Conservation (phyloP, 2,797 vertebrate genomes). For the Gila robusta region DNA sequence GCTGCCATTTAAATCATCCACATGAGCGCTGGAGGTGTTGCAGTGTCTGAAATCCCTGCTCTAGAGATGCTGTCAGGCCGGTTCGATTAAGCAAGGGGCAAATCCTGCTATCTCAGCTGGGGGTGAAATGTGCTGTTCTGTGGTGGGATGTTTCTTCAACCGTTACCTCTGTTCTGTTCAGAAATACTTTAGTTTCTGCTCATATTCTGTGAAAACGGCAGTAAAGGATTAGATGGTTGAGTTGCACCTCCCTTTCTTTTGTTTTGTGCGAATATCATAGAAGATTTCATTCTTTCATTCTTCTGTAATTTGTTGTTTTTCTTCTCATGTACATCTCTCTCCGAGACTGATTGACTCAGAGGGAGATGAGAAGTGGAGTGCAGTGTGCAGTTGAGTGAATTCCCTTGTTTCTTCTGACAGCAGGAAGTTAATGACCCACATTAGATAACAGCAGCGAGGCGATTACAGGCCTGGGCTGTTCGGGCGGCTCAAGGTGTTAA, state of each 20-base stretch:
- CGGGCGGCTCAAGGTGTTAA: conserved; percentile 40
- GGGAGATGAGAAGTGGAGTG: conserved; percentile 8
- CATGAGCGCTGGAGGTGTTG: background rate
- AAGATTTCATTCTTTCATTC: background rate
- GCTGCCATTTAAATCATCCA: conserved; percentile 30
- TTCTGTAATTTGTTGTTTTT: background rate
- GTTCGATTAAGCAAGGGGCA: conserved; percentile 16
- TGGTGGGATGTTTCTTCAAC: background rate
- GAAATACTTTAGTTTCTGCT: conserved; percentile 10
- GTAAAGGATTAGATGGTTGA: background rate
- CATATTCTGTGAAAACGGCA: background rate
- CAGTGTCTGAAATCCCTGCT: background rate
- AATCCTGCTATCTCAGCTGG: conserved; percentile 1
- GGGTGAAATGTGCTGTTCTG: conserved; percentile 11
- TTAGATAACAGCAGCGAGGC: conserved; percentile 45
- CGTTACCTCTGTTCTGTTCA: background rate
- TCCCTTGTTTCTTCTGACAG: conserved; percentile 49
- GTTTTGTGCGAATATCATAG: background rate
- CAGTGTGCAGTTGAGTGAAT: conserved; percentile 34
- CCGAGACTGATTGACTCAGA: conserved; percentile 21
- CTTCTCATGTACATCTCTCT: conserved; percentile 21
- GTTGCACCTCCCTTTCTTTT: background rate
- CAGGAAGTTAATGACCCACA: conserved; percentile 52
- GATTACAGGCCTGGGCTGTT: conserved; percentile 41
- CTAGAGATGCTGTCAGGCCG: conserved; percentile 9